Base-by-base conservation (phyloP, 1,140 invertebrate genomes). In the Pseudomyrmex concolor region DNA sequence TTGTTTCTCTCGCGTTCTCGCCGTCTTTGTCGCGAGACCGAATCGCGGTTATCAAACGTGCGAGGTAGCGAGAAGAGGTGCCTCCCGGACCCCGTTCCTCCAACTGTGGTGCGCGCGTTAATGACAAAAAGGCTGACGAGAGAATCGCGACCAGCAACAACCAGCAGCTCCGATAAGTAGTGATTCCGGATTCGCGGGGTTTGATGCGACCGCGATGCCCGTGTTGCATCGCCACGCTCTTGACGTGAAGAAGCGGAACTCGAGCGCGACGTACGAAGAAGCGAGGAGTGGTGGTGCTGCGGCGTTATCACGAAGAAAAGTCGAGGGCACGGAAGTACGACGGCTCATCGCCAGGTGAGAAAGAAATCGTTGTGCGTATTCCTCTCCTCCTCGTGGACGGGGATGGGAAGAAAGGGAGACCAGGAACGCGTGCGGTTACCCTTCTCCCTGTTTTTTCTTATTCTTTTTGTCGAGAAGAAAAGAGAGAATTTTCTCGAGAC, bases 131-230 rank as follows among this genome's bases (percentile, higher is more conserved):
- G 64, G 72, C 54, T 48, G 17, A 19, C 43, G 76, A 66, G n/a
- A 1, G 19, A 0, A 74, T 15, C 59, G 19, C 67, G 4, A 25
- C 8, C 22, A 64, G 48, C 34, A 45, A 9, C 55, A 62, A 19
- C 80, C 50, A 48, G 63, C 22, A 48, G 67, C 48, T 63, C 64
- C 68, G 60, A 78, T 77, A 86, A 82, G 77, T 70, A 82, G 77
- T 70, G 51, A 50, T 71, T 34, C 83, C 72, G 67, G 64, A 66
- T 66, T 81, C 81, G 57, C 82, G 62, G 73, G 34, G 64, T 64
- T 81, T 71, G 84, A 72, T 77, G 89, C 89, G 91, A 90, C 85
- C 91, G 90, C 89, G 89, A 93, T 92, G 91, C 90, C 87, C 90
- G 89, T 88, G 89, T 90, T 89, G 90, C 89, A 88, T 89, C 89